Percentiles rank a stretch among this genome's conserved stretches.
These are phyloP conservation scores for Lycodopsis pacificus DNA, from an alignment of 2,797 vertebrate genomes.

Conservation along the genomic window DNA sequence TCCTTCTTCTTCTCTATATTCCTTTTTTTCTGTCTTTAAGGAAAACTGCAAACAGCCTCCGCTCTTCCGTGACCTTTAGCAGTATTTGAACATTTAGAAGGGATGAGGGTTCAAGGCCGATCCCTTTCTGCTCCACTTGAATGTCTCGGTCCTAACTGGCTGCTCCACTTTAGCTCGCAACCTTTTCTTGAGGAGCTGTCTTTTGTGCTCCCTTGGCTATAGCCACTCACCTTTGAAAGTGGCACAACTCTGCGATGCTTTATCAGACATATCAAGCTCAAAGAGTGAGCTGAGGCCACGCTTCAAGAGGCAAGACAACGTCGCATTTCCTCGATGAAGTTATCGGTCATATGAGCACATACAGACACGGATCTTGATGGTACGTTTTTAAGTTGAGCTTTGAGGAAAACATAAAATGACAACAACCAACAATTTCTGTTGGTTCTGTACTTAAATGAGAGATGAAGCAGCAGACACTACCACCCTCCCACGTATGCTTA, in stretches of 20 bases:
- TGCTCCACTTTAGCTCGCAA: constrained; percentile 16
- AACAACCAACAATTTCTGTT: background rate
- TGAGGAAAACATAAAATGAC: background rate
- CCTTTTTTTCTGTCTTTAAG: background rate
- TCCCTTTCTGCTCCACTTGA: constrained; percentile 14
- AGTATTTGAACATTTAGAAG: constrained; percentile 56
- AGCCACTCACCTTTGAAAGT: constrained; percentile 43
- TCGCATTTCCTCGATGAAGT: background rate
- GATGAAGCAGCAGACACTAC: background rate
- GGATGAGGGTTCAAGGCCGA: constrained; percentile 13
- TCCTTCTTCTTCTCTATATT: background rate
- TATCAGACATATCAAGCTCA: constrained; percentile 23
- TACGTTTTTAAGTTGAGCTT: background rate
- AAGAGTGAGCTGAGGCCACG: constrained; percentile 10
- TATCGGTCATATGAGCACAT: background rate
- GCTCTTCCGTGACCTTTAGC: constrained; percentile 45
- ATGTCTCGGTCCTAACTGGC: constrained; percentile 27
- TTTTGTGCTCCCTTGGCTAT: constrained; percentile 16
- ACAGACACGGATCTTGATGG: background rate
- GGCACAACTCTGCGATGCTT: constrained; percentile 19
- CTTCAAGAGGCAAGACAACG: background rate
- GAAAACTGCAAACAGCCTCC: constrained; percentile 28
- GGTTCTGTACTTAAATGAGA: background rate
- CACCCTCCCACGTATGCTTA: background rate
- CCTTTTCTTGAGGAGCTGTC: constrained; percentile 26